Evolutionary conservation across 2,113 vertebrate genomes (phyloP), one percentile per base, ranked within the genome.

Genomic region (Oryzias woworae): DNA sequence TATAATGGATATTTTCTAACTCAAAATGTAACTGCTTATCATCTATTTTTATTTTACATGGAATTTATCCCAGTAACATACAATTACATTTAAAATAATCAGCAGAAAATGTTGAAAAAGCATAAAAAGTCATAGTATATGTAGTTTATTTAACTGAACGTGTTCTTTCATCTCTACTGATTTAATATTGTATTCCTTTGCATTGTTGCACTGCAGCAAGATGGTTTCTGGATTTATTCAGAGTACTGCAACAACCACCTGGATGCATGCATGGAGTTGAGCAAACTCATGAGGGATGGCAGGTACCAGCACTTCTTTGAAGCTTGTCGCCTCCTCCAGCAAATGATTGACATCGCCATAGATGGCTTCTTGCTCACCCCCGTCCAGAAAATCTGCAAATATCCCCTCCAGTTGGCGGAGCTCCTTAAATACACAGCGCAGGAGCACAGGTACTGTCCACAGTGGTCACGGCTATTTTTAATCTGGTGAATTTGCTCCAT

Each of bases 361-460:
- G 97, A 98, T 1, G 97, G 97, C 63, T 98, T 98, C 90, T 91
- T 99, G 78, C 93, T 99, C 78, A 98, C 96, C 0, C 97, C 97
- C 0, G 97, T 99, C 77, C 97, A 99, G 92, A 99, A 99, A 92
- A 99, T 99, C 93, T 99, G 97, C 94, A 99, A 99, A 83, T 99
- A 99, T 83, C 97, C 97, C 1, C 93, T 99, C 74, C 97, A 99
- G 90, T 85, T 99, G 58, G 96, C 96, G 2, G 97, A 99, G 87
- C 93, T 99, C 26, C 95, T 99, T 31, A 99, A 99, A 85, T 99
- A 98, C 90, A 99, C 97, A 0, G 96, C 96, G 31, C 96, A 97
- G 92, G 97, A 99, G 53, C 97, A 99, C 92, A 98, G 97, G 97
- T 98, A 93, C 22, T 10, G 47, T 18, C 46, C 0, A 0, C 47